Evolutionary conservation across 2,888 invertebrate species (phyloP).

Genomic region (Amiota minor): DNA sequence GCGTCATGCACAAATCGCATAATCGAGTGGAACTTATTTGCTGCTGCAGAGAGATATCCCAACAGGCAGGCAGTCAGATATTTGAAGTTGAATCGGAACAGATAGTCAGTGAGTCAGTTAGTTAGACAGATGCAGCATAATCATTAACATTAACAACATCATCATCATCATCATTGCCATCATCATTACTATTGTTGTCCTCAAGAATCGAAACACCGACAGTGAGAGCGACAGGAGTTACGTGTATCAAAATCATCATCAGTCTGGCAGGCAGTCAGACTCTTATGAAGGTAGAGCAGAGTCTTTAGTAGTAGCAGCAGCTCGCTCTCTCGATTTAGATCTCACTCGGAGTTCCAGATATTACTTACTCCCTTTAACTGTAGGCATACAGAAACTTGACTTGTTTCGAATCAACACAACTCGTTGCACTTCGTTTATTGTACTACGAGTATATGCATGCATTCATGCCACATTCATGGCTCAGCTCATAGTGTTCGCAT

Average conservation of each 20-base stretch:
- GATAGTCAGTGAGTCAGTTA: neutral
- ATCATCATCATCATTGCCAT: slow-evolving; percentile 13
- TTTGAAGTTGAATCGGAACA: neutral
- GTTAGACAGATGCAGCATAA: slow-evolving; percentile 23
- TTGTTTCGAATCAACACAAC: neutral
- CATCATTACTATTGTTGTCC: neutral
- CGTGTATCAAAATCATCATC: neutral
- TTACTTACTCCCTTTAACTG: neutral
- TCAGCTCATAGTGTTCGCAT: neutral
- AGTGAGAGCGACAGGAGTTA: neutral
- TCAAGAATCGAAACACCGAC: neutral
- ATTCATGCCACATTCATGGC: neutral
- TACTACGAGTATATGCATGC: slow-evolving; percentile 1
- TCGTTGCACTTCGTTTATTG: slow-evolving; percentile 3
- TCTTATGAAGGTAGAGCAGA: neutral
- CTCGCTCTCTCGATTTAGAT: neutral
- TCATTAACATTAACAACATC: slow-evolving; percentile 1
- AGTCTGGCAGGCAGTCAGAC: too few relatives aligned
- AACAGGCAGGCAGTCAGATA: neutral
- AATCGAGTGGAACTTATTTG: slow-evolving; percentile 58
- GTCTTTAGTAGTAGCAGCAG: neutral
- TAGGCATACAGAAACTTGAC: slow-evolving; percentile 8
- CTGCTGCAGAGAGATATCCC: slow-evolving; percentile 1
- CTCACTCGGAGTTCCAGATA: neutral
- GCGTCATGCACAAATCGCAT: slow-evolving; percentile 58